phyloP scores from a whole-genome alignment of 1,140 invertebrate genomes.

The Triops cancriformis region DNA sequence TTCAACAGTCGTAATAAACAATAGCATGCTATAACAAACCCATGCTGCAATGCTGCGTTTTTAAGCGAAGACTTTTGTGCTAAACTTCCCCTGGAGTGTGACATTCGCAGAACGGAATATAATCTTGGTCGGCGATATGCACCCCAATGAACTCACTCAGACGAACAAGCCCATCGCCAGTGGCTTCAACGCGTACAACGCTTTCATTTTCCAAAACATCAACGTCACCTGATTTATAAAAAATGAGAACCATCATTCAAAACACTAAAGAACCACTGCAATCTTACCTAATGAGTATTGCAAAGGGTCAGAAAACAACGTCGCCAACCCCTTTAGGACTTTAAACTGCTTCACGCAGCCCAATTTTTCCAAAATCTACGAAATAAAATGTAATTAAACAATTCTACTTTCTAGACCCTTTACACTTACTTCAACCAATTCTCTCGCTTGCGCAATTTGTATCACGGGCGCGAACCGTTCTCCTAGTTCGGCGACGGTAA shows the following conservation, averaged over 20 bases:
- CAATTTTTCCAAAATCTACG: slow-evolving; percentile 41
- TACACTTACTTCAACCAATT: slow-evolving; percentile 43
- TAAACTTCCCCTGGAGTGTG: slow-evolving; percentile 18
- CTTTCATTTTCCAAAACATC: slow-evolving; percentile 41
- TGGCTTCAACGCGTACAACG: slow-evolving; percentile 42
- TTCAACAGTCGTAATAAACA: too few species aligned
- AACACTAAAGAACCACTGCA: neutral
- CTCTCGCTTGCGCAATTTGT: slow-evolving; percentile 44
- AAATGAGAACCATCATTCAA: slow-evolving; percentile 25
- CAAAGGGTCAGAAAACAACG: neutral
- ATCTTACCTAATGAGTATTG: slow-evolving; percentile 5
- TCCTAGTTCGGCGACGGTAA: slow-evolving; percentile 44
- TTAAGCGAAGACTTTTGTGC: neutral
- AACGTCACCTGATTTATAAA: slow-evolving; percentile 34
- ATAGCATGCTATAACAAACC: neutral
- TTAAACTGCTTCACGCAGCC: slow-evolving; percentile 38
- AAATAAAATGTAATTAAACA: slow-evolving; percentile 29
- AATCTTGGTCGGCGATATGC: slow-evolving; percentile 47
- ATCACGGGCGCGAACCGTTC: slow-evolving; percentile 45
- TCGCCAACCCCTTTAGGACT: slow-evolving; percentile 33
- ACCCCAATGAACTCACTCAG: slow-evolving; percentile 51
- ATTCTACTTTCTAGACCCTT: neutral
- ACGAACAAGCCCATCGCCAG: slow-evolving; percentile 44
- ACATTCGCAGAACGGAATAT: slow-evolving; percentile 30
- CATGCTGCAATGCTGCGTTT: neutral